phyloP scores from a whole-genome alignment of 2,113 vertebrate species.

The Lycaon pictus region DNA sequence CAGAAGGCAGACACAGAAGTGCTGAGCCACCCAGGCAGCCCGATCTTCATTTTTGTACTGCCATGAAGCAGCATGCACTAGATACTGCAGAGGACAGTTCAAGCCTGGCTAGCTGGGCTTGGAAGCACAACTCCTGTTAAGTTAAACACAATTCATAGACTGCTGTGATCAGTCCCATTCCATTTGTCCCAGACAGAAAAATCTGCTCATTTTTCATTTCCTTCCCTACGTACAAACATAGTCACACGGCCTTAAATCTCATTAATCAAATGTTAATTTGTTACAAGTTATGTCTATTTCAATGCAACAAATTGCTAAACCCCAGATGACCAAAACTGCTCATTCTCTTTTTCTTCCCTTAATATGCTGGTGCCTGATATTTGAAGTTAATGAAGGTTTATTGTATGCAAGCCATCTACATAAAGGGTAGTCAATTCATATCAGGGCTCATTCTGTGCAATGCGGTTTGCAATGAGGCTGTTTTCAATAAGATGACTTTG shows the following conservation, averaged over 20 bases:
- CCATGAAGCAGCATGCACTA: not conserved
- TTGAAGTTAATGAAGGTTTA: slow-evolving; percentile 58
- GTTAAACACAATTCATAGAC: not conserved
- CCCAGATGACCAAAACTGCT: not conserved
- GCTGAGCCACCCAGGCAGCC: too few relatives aligned
- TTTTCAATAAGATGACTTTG: slow-evolving; percentile 68
- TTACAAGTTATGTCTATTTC: slow-evolving; percentile 16
- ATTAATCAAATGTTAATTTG: slow-evolving; percentile 46
- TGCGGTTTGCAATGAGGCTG: slow-evolving; percentile 36
- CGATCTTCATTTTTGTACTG: not conserved
- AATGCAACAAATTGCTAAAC: slow-evolving; percentile 19
- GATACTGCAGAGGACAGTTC: not conserved
- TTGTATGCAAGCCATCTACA: not conserved
- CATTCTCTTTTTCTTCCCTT: slow-evolving; percentile 35
- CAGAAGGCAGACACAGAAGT: too few relatives aligned
- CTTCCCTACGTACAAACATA: not conserved
- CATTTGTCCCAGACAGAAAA: not conserved
- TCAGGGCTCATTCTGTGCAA: not conserved
- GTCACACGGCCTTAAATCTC: not conserved
- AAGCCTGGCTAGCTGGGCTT: not conserved
- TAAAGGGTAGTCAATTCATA: slow-evolving; percentile 34
- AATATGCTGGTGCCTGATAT: not conserved
- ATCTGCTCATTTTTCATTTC: slow-evolving; percentile 21
- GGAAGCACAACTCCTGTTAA: not conserved
- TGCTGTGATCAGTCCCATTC: not conserved